A percentile compares a stretch with the other conserved stretches of the same genome.
These are phyloP conservation scores for Lycodopsis pacificus DNA, from an alignment of 2,797 vertebrate genomes.

Conservation along the genomic window DNA sequence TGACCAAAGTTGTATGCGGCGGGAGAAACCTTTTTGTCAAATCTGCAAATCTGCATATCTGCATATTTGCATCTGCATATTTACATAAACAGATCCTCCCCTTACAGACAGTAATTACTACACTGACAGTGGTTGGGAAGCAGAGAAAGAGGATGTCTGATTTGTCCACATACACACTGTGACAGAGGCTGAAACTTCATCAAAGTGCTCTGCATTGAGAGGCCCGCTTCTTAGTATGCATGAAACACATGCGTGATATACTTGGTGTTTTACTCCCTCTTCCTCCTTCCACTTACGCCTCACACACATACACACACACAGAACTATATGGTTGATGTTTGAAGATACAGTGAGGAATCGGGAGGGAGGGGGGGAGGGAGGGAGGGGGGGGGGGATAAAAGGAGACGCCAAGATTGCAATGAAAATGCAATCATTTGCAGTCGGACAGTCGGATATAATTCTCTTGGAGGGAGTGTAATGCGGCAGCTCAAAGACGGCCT, in stretches of 20 bases:
- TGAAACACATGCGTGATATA: constrained; percentile 48
- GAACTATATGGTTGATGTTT: constrained; percentile 61
- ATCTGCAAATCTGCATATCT: constrained; percentile 19
- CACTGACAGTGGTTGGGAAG: constrained; percentile 57
- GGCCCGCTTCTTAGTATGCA: constrained; percentile 59
- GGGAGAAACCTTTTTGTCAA: constrained; percentile 66
- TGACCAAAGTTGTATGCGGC: constrained; percentile 34
- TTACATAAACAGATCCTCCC: constrained; percentile 79
- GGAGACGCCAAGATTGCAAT: constrained; percentile 71
- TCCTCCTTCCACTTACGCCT: constrained; percentile 17
- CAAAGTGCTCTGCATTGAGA: constrained; percentile 56
- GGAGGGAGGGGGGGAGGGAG: constrained; percentile 47
- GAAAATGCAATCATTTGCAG: constrained; percentile 82
- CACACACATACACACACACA: constrained; percentile 35
- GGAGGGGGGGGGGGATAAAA: constrained; percentile 69
- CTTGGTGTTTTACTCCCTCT: constrained; percentile 37
- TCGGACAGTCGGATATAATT: constrained; percentile 72
- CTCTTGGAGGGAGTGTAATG: constrained; percentile 62
- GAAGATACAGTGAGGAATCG: constrained; percentile 67
- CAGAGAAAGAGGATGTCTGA: constrained; percentile 60
- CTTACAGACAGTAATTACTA: constrained; percentile 76
- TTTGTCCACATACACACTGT: constrained; percentile 66
- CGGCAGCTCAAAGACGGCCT: constrained; percentile 67
- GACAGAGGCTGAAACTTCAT: constrained; percentile 74
- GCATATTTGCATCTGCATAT: constrained; percentile 48